Base-by-base conservation (phyloP, 2,888 invertebrate genomes). In the Netelia virgata region DNA sequence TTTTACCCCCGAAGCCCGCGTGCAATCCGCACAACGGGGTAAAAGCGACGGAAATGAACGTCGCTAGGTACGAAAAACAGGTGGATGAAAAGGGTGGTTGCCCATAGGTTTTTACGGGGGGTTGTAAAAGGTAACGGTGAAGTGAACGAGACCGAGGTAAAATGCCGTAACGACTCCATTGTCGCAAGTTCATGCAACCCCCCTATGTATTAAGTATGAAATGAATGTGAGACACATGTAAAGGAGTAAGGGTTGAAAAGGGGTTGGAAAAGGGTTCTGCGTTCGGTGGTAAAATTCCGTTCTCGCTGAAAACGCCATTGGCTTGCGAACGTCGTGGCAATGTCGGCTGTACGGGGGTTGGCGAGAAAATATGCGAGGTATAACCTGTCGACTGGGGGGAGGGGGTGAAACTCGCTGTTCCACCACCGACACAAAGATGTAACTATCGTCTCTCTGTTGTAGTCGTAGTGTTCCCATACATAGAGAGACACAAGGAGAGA, bases 121-220 rank as follows among this genome's bases (percentile, higher is more conserved):
- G 72, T 83, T 76, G 75, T 83, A 83, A 83, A 83, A 83, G 61
- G 72, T 83, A 83, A 83, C 66, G 83, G 78, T 59, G 66, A 68
- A 80, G 76, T 74, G 72, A 83, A 79, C 74, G 83, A 80, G 83
- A 80, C 75, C 75, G 20, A 78, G 69, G 47, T 72, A 76, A 83
- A 83, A 83, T 72, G 80, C 80, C 78, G 72, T 83, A 80, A 83
- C 80, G 83, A 83, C 83, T 83, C 80, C 80, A 83, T 83, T 80
- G 75, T 66, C 66, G 80, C 75, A 68, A 83, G 80, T 80, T 80
- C 83, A 76, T 83, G 83, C 83, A 80, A 80, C 80, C 57, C 70
- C 57, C 57, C 68, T 69, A 14, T 57, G 80, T 80, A 83, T 83
- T 80, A 83, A 73, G 80, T 76, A 80, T 76, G 80, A 69, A 83